Evolutionary conservation across 2,113 vertebrate genomes (phyloP).

Genomic region (Melanocharis versteri): DNA sequence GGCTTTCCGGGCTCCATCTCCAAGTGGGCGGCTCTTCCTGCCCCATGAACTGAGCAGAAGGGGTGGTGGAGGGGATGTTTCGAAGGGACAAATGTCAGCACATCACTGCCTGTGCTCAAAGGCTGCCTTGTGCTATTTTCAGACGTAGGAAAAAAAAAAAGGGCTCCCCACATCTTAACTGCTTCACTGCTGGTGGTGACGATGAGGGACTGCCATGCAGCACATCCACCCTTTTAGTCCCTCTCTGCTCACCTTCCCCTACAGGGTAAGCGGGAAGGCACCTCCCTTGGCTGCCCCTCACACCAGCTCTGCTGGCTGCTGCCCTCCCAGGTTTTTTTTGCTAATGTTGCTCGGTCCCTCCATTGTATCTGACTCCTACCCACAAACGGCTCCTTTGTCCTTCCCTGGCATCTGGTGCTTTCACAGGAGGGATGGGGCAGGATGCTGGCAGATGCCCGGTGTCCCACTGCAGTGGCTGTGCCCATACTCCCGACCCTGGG

Average conservation of each 20-base stretch:
- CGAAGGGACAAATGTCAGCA: background rate
- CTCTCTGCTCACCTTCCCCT: background rate
- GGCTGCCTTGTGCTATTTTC: background rate
- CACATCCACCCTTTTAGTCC: background rate
- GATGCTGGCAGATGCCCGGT: background rate
- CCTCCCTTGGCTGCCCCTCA: background rate
- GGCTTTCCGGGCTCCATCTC: background rate
- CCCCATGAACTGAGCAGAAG: background rate
- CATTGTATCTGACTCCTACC: background rate
- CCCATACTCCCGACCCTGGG: rapidly evolving
- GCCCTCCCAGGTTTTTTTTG: background rate
- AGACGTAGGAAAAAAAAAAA: background rate
- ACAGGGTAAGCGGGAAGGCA: rapidly evolving
- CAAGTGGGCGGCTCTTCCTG: background rate
- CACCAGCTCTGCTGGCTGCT: background rate
- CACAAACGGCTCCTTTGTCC: background rate
- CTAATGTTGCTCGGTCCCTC: background rate
- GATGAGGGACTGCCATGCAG: background rate
- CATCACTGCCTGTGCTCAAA: background rate
- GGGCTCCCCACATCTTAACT: background rate
- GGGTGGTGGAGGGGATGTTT: background rate
- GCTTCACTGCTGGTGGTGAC: background rate
- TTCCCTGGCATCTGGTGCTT: background rate
- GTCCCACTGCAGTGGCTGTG: background rate
- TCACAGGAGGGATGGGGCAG: background rate